Conservation (phyloP, 2,888 invertebrate genomes). For the Rhimphoctona megacephalus region DNA sequence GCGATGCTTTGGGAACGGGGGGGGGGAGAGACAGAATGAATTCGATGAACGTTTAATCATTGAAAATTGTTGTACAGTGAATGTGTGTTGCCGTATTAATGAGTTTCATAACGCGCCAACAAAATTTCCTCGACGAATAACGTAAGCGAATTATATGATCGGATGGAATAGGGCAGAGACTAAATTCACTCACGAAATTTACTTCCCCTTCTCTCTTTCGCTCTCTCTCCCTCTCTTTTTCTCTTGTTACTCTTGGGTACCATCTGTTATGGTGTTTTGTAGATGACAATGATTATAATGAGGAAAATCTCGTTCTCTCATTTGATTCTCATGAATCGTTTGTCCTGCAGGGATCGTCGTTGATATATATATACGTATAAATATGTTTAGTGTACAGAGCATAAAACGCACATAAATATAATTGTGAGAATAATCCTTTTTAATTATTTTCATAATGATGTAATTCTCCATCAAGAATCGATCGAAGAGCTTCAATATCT, state of each 20-base stretch:
- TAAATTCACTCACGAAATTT: conserved; percentile 61
- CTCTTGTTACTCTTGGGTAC: conserved; percentile 53
- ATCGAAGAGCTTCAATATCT: not conserved
- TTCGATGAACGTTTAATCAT: conserved; percentile 70
- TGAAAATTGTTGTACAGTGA: conserved; percentile 65
- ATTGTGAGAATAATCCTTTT: not conserved
- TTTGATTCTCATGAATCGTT: conserved; percentile 76
- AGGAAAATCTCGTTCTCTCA: conserved; percentile 73
- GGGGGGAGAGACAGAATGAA: conserved; percentile 67
- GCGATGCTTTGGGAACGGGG: conserved; percentile 63
- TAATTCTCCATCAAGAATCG: not conserved
- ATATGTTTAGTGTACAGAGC: not conserved
- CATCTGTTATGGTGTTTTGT: conserved; percentile 79
- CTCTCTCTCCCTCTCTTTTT: conserved; percentile 5
- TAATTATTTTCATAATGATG: conserved; percentile 5
- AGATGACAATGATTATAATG: conserved; percentile 82
- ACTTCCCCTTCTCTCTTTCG: conserved; percentile 37
- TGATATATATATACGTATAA: conserved; percentile 18
- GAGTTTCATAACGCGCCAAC: conserved; percentile 82
- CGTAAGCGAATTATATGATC: conserved; percentile 79
- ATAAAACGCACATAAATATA: no score
- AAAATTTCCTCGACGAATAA: conserved; percentile 80
- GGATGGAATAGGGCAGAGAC: conserved; percentile 61
- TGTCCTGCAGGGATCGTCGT: conserved; percentile 62
- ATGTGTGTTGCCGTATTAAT: conserved; percentile 74